Evolutionary conservation across 53 echinoderm and acorn worm genomes (phyloP), one percentile per base, ranked within the genome.

Genomic region (Zoroaster sp.): DNA sequence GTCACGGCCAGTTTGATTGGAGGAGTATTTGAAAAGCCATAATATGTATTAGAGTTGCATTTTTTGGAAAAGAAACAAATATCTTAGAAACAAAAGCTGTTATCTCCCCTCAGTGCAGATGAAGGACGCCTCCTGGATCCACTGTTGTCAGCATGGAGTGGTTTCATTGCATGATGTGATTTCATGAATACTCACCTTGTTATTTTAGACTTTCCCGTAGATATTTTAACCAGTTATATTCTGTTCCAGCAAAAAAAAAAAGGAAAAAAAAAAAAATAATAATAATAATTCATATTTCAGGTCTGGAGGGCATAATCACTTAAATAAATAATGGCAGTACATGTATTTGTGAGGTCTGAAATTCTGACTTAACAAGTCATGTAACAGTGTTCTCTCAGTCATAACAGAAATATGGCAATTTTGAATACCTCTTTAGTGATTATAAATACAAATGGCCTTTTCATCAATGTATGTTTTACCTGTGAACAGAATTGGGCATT

Each of bases 101-200:
- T 21, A 59, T 28, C 28, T 10, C n/a, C 5, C 17, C n/a, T 28
- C 7, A 59, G 63, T 59, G 21, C 10, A 59, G 63, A 28, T 28
- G 8, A 28, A 25, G 63, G 10, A 25, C 23, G 35, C 18, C 40
- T 85, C 70, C 49, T 85, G 85, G 85, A 8, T 72, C 70, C 32
- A 44, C 85, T 35, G 13, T 46, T 49, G 47, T 47, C 25, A 25
- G 70, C 85, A 47, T 72, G 85, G 85, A 85, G 85, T 85, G 85
- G 31, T 31, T 35, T 30, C 0, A 33, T 40, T 30, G 68, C 82
- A 82, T 66, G 66, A 41, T 39, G 85, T 85, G 85, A 3, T n/a
- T 32, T 71, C 63, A 1, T 21, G 63, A 59, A 25, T 59, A 59
- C 23, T 28, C 63, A 59, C 63, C 28, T 21, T n/a, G n/a, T n/a